Evolutionary conservation across 2,797 vertebrate species (phyloP).

Genomic region (Mormyrus proboscirostris): DNA sequence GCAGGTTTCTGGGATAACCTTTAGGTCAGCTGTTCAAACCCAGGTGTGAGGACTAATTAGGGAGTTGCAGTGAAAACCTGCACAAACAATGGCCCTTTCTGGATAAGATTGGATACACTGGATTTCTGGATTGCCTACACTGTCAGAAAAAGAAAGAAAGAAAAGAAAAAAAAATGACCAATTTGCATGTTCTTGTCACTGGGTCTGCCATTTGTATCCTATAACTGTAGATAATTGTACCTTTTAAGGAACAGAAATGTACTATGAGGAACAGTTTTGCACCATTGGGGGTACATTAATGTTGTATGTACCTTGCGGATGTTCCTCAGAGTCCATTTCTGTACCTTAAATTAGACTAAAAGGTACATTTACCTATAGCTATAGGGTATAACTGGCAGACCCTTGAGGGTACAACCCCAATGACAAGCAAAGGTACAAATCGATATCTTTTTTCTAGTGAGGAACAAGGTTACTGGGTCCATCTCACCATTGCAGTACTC

Average conservation of each 20-base stretch:
- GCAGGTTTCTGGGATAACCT: neutral
- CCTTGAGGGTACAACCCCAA: neutral
- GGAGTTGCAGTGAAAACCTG: neutral
- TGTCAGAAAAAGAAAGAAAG: neutral
- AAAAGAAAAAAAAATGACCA: neutral
- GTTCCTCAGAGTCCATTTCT: neutral
- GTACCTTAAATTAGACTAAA: neutral
- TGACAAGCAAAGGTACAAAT: neutral
- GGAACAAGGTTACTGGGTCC: neutral
- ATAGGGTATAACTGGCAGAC: neutral
- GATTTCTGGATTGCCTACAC: neutral
- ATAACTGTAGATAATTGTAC: neutral
- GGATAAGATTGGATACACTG: neutral
- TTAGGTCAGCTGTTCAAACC: neutral
- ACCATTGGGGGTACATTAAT: neutral
- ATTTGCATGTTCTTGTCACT: neutral
- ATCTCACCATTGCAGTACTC: constrained; percentile 89
- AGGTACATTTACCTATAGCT: neutral
- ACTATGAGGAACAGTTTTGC: neutral
- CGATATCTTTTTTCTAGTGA: neutral
- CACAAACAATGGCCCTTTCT: neutral
- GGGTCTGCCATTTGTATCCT: neutral
- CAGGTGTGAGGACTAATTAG: neutral
- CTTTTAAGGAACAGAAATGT: neutral
- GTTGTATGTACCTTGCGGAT: neutral